Conservation (phyloP, 2,888 invertebrate species). For the Nomada ruficornis region DNA sequence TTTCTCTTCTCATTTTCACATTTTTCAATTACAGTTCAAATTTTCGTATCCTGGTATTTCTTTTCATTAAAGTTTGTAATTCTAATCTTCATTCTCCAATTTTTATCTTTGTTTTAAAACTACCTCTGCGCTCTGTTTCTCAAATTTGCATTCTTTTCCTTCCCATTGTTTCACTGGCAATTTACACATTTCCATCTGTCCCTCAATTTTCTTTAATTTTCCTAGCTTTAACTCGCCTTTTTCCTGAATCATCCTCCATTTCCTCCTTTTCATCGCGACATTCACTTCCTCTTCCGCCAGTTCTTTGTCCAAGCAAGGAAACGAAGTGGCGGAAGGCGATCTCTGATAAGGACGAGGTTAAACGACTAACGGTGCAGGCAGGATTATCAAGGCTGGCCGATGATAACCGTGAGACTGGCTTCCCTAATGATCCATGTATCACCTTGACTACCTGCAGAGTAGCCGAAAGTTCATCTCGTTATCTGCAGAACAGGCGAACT, state of each 20-base stretch:
- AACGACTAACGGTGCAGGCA: constrained; percentile 17
- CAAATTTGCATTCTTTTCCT: background rate
- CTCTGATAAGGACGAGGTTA: constrained; percentile 14
- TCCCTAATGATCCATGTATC: constrained; percentile 69
- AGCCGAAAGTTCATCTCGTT: constrained; percentile 66
- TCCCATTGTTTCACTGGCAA: background rate
- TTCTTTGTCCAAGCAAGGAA: background rate
- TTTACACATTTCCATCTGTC: background rate
- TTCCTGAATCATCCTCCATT: background rate
- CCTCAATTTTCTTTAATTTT: background rate
- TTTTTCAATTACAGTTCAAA: background rate
- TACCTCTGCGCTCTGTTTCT: too few relatives aligned
- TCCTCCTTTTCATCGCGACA: background rate
- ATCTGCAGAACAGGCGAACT: constrained; percentile 55
- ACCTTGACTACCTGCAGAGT: constrained; percentile 55
- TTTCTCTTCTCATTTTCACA: background rate
- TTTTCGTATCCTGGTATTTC: background rate
- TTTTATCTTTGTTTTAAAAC: too few relatives aligned
- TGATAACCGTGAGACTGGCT: constrained; percentile 54
- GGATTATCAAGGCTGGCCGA: constrained; percentile 59
- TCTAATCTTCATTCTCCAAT: background rate
- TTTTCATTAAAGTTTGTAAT: background rate
- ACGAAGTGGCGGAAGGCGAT: background rate
- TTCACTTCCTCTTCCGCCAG: background rate
- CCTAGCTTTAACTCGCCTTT: too few relatives aligned